These are phyloP conservation scores for Hypocryptadius cinnamomeus DNA, from an alignment of 2,113 vertebrate genomes.

Conservation along the genomic window DNA sequence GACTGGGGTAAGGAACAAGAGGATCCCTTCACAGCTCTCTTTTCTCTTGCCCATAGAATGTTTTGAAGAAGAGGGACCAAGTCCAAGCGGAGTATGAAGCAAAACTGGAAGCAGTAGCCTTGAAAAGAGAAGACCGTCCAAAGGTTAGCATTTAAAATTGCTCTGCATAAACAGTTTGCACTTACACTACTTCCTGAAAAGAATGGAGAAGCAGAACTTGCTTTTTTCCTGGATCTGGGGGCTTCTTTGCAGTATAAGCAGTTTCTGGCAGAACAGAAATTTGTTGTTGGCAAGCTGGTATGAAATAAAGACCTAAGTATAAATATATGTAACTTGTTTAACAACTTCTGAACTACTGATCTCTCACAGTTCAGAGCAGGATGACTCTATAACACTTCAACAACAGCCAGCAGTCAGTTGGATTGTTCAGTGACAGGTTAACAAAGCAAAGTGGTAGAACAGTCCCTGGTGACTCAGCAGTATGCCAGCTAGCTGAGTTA, in stretches of 20 bases:
- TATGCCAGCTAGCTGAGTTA: not conserved
- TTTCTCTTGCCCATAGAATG: conserved; percentile 73
- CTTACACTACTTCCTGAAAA: not conserved
- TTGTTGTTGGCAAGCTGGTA: not conserved
- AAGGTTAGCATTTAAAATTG: conserved; percentile 72
- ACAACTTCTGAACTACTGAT: not conserved
- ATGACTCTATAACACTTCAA: not conserved
- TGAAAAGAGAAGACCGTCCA: conserved; percentile 87
- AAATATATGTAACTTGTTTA: not conserved
- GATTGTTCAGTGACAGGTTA: not conserved
- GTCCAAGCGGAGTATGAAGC: conserved; percentile 95
- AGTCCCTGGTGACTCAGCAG: not conserved
- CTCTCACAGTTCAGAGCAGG: not conserved
- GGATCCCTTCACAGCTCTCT: not conserved
- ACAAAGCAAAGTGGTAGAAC: not conserved
- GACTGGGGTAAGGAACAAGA: not conserved
- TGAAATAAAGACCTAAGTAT: not conserved
- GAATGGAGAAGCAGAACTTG: not conserved
- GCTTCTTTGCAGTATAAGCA: not conserved
- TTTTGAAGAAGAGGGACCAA: conserved; percentile 94
- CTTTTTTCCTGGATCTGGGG: not conserved
- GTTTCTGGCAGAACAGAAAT: not conserved
- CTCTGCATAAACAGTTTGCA: not conserved
- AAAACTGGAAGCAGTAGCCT: conserved; percentile 85
- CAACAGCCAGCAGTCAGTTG: not conserved